These are phyloP conservation scores for Noctua janthina DNA, from an alignment of 2,888 invertebrate genomes.

Conservation along the genomic window DNA sequence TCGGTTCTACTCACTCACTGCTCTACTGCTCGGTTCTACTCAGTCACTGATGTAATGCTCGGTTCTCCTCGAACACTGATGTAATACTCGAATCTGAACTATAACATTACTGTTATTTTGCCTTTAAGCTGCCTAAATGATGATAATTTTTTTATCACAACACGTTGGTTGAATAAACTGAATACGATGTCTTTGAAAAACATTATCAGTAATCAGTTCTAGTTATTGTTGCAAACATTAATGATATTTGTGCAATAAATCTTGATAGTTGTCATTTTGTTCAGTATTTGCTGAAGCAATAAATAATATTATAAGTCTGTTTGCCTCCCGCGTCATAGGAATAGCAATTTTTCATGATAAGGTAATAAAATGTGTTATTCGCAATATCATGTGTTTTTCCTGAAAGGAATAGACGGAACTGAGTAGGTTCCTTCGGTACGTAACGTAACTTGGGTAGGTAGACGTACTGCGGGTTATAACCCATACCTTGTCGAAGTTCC, in stretches of 20 bases:
- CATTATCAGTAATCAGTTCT: not conserved
- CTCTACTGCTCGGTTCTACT: no score
- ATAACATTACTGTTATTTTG: no score
- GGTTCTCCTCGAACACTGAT: no score
- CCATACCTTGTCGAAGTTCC: no score
- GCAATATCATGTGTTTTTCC: not conserved
- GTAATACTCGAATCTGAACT: not conserved
- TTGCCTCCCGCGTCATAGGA: constrained; percentile 8
- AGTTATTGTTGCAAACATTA: constrained; percentile 20
- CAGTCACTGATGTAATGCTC: no score
- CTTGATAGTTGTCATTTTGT: constrained; percentile 14
- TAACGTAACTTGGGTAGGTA: not conserved
- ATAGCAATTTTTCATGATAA: constrained; percentile 5
- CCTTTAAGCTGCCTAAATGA: not conserved
- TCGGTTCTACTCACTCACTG: no score
- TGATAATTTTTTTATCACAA: not conserved
- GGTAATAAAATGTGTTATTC: not conserved
- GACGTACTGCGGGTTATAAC: not conserved
- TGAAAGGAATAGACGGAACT: not conserved
- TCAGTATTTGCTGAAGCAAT: constrained; percentile 22
- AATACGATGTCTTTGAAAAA: constrained; percentile 10
- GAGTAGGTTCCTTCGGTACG: not conserved
- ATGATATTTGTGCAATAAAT: constrained; percentile 26
- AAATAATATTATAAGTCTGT: constrained; percentile 23
- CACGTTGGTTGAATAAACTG: not conserved